Evolutionary conservation across 2,888 invertebrate species (phyloP), one percentile per base, ranked within the genome.

Genomic region (Leucania comma): DNA sequence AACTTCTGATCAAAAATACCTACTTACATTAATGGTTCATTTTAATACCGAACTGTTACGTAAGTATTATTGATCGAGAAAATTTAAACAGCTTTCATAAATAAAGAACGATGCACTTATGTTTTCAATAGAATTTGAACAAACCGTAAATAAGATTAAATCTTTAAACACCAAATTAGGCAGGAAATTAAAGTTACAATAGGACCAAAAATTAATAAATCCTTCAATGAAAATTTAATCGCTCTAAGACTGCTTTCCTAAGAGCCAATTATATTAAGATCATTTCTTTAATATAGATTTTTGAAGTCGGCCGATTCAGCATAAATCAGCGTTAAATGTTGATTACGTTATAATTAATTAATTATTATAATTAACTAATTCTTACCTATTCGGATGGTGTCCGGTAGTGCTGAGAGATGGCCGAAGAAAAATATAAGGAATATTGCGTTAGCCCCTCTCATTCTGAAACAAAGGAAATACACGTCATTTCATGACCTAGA

Each of bases 301-400:
- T 85, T 72, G 64, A 81, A 86, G 71, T 76, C 67, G 54, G 70
- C 29, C 68, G 32, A 48, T 67, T 29, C 62, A 60, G 68, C 65
- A 81, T 85, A 85, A 83, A 81, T 78, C 73, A 72, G 59, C 35
- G 56, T 58, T 66, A 62, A 66, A 60, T 64, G 66, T 26, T 48
- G 54, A 60, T 68, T 75, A 51, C 24, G 29, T 32, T 51, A 24
- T 75, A 78, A 73, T 76, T 71, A 72, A 81, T 81, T 69, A n/a
- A 46, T 83, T 76, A 66, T 73, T 72, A 51, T 68, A 69, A 80
- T 83, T 71, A 78, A 68, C 46, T 67, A 12, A 76, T 61, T 20
- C 93, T 95, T 90, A 96, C 96, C 96, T 89, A 96, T 96, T 89
- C 96, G 91, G 72, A 96, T 96, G n/a, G 96, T 96, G 80, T 96